Conservation (phyloP, 1,140 invertebrate genomes). For the Neuroterus valhalla region DNA sequence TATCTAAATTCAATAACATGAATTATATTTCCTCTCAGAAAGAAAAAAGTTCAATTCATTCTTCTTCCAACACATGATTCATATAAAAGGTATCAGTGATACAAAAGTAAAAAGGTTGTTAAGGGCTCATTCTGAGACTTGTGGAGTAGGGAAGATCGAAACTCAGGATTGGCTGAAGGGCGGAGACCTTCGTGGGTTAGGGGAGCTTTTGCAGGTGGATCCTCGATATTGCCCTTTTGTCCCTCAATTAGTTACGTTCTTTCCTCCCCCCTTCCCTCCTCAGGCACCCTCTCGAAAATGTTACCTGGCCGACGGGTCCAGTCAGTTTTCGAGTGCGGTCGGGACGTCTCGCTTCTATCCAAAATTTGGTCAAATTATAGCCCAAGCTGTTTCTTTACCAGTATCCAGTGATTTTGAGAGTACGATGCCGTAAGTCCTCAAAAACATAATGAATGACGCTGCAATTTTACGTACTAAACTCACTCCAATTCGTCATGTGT, state of each 20-base stretch:
- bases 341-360: conserved; percentile 41
- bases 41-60: too few species aligned
- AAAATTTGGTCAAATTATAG: conserved; percentile 23
- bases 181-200: conserved; percentile 58
- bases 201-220: conserved; percentile 67
- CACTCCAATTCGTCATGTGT: conserved; percentile 34
- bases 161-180: conserved; percentile 68
- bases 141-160: conserved; percentile 54
- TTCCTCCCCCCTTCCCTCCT: conserved; percentile 40
- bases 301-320: conserved; percentile 53
- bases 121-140: background rate
- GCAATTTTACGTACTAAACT: conserved; percentile 47
- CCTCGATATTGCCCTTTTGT: conserved; percentile 65
- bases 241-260: conserved; percentile 69
- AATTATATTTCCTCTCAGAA: too few species aligned
- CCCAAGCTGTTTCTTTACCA: background rate
- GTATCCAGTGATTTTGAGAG: background rate
- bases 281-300: conserved; percentile 50
- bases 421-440: background rate
- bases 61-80: too few species aligned
- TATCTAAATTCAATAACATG: too few species aligned
- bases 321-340: conserved; percentile 52
- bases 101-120: background rate
- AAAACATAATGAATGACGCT: conserved; percentile 32
- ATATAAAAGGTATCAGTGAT: too few species aligned